phyloP scores from a whole-genome alignment of 1,140 invertebrate species.

The Maconellicoccus hirsutus region DNA sequence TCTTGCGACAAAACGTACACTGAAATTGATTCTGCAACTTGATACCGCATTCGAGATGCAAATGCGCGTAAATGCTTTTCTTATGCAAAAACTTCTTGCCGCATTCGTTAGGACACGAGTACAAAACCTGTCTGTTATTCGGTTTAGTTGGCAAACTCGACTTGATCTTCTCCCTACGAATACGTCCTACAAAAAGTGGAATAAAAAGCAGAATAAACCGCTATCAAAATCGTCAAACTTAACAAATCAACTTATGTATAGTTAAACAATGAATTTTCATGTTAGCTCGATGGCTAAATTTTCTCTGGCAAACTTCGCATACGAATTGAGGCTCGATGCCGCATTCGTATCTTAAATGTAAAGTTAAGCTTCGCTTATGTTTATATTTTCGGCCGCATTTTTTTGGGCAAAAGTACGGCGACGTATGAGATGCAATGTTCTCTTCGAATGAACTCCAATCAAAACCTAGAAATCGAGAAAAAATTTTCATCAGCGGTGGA shows the following conservation, averaged over 20 bases:
- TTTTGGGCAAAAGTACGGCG: constrained; percentile 16
- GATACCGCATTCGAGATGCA: constrained; percentile 27
- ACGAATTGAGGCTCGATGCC: constrained; percentile 43
- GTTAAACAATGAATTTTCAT: constrained; percentile 35
- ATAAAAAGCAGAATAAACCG: no score
- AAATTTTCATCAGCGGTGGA: no score
- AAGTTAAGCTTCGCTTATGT: constrained; percentile 38
- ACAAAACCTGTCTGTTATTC: no score
- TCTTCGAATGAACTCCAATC: no score
- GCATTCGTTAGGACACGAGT: constrained; percentile 24
- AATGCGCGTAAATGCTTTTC: constrained; percentile 23
- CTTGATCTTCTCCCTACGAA: no score
- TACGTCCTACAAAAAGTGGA: no score
- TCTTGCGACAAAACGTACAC: background rate
- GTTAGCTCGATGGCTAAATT: constrained; percentile 39
- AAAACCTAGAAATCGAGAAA: no score
- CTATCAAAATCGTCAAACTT: background rate
- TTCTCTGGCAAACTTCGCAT: constrained; percentile 41
- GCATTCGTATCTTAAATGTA: constrained; percentile 40
- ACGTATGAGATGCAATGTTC: no score
- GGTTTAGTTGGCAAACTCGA: no score
- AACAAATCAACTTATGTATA: constrained; percentile 18
- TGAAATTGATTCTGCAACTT: background rate
- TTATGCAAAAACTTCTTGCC: constrained; percentile 26
- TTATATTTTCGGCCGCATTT: constrained; percentile 30